phyloP scores from a whole-genome alignment of 2,888 invertebrate species.

The Epistrophella euchroma region DNA sequence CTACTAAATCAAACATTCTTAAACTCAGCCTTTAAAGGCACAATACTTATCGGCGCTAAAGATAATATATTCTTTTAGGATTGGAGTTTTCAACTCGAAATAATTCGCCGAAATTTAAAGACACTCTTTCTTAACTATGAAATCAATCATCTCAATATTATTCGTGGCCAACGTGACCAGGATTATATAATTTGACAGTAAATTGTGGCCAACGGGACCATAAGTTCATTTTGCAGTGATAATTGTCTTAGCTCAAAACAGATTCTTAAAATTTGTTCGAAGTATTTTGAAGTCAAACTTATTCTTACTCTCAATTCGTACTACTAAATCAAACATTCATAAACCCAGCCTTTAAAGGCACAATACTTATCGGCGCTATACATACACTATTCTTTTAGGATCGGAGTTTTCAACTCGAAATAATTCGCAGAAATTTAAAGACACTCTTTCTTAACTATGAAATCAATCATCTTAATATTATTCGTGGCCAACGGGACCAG shows the following conservation, averaged over 20 bases:
- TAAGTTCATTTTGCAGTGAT: not conserved
- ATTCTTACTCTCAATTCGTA: not conserved
- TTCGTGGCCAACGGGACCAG: too few species aligned
- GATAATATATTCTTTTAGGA: too few species aligned
- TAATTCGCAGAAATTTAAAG: not conserved
- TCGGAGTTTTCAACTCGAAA: not conserved
- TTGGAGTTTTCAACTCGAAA: not conserved
- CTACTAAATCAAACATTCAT: not conserved
- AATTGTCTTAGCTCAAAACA: not conserved
- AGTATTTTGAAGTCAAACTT: not conserved
- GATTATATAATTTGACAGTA: not conserved
- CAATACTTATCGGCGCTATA: not conserved
- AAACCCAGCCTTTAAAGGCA: not conserved
- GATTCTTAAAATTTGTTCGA: not conserved
- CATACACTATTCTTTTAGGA: not conserved
- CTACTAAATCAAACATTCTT: not conserved
- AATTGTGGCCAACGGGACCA: not conserved
- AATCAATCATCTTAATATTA: too few species aligned
- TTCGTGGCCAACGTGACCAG: slow-evolving; percentile 14
- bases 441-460: not conserved
- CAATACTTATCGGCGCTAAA: not conserved
- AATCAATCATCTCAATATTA: not conserved
- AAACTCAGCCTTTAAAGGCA: not conserved
- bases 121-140: not conserved
- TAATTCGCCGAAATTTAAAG: not conserved